Evolutionary conservation across 2,113 vertebrate species (phyloP), one percentile per base, ranked within the genome.

Genomic region (Elanoides forficatus): DNA sequence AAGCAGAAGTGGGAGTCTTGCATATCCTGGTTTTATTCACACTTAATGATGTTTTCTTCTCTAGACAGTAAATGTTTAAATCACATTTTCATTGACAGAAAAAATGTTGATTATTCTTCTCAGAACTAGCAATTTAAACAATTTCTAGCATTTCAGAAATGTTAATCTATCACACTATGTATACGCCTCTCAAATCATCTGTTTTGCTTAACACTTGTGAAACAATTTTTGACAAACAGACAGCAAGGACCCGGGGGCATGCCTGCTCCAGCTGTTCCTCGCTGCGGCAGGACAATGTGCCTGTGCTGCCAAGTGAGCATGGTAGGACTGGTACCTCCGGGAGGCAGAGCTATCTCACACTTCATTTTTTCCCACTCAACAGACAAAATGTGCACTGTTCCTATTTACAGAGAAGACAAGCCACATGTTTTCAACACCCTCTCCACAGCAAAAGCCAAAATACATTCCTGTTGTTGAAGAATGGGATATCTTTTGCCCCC

Each of bases 371-470:
- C 29, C 68, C 23, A n/a, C 18, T 66, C 50, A 68, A 8, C 26
- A 81, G 48, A 42, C 23, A 74, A 60, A 90, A 66, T 0, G 1
- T 15, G 38, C 15, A 15, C 0, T 1, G 53, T 10, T 91, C 36
- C 40, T 63, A 12, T 34, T 73, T n/a, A 13, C 2, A 67, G 63
- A 23, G 50, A 71, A 70, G 70, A 36, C 7, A 58, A 73, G 8
- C 7, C 71, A 58, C 0, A 0, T 1, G 0, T 50, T 93, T 50
- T 22, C 32, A 62, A 50, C 30, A 15, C 9, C 17, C n/a, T 53
- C 22, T 15, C 13, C 30, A 23, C 30, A 22, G 71, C 32, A 83
- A 48, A 86, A 89, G 30, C 21, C 50, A 43, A 73, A 94, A 65
- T n/a, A 20, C 3, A 9, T 19, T 50, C 32, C n/a, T 26, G 6